phyloP scores from a whole-genome alignment of 2,888 invertebrate species.

The Vesta saturnalis region DNA sequence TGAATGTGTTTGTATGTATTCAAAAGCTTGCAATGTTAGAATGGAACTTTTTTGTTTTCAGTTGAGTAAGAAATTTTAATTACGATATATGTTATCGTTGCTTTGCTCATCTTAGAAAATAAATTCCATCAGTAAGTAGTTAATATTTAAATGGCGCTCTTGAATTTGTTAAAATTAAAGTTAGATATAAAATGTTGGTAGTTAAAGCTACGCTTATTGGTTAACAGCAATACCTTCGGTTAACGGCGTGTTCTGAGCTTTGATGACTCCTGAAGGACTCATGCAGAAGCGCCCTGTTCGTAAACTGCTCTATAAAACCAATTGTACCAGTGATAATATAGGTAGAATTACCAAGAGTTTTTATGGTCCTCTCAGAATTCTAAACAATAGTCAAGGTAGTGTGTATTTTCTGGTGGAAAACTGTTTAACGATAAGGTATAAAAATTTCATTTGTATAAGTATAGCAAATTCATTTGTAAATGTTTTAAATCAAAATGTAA shows the following conservation, averaged over 20 bases:
- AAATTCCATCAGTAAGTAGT: conserved; percentile 26
- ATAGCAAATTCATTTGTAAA: too few relatives aligned
- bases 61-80: too few relatives aligned
- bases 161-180: conserved; percentile 31
- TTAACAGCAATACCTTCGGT: conserved; percentile 46
- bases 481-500: too few relatives aligned
- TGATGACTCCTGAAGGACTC: conserved; percentile 56
- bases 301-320: conserved; percentile 53
- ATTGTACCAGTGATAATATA: conserved; percentile 47
- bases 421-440: too few relatives aligned
- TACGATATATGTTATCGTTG: too few relatives aligned
- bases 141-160: conserved; percentile 25
- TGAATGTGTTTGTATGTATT: too few relatives aligned
- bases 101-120: too few relatives aligned
- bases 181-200: conserved; percentile 30
- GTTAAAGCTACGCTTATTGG: conserved; percentile 38
- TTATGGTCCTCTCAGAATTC: conserved; percentile 18
- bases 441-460: too few relatives aligned
- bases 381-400: conserved; percentile 1
- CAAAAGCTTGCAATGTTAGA: too few relatives aligned
- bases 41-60: too few relatives aligned
- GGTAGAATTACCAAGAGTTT: conserved; percentile 44
- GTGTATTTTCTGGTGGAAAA: not conserved
- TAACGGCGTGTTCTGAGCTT: conserved; percentile 48
- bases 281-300: conserved; percentile 48